These are phyloP conservation scores for Nycticorax nycticorax DNA, from an alignment of 2,113 vertebrate genomes.

Conservation along the genomic window DNA sequence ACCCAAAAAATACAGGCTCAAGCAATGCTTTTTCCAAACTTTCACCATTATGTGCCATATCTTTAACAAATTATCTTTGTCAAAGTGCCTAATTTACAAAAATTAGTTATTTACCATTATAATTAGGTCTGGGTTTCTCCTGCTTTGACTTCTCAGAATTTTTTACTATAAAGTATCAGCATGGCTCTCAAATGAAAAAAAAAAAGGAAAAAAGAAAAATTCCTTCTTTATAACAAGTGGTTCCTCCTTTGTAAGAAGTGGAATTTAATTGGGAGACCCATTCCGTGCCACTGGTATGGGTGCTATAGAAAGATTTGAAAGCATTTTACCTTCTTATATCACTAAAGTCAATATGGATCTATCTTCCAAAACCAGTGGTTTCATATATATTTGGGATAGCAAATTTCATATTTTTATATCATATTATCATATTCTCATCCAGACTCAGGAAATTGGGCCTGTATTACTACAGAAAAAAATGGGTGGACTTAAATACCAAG, in stretches of 20 bases:
- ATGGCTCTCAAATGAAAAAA: not conserved
- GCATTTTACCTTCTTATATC: not conserved
- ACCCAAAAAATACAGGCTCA: not conserved
- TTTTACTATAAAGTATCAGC: not conserved
- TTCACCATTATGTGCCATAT: not conserved
- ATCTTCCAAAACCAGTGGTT: not conserved
- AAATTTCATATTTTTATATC: not conserved
- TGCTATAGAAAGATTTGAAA: not conserved
- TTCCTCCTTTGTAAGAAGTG: not conserved
- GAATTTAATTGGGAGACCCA: not conserved
- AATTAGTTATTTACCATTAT: not conserved
- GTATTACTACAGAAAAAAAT: not conserved
- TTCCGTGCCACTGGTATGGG: not conserved
- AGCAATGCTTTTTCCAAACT: not conserved
- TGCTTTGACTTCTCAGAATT: not conserved
- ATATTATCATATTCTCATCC: not conserved
- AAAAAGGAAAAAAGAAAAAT: not conserved
- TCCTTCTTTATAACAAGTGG: not conserved
- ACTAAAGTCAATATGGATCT: not conserved
- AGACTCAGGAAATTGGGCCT: not conserved
- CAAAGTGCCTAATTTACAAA: not conserved
- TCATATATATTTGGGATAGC: not conserved
- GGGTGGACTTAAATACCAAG: not conserved
- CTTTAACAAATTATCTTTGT: not conserved
- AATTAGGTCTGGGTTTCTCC: not conserved